Base-by-base conservation (phyloP, 2,888 invertebrate genomes). In the Microctonus hyperodae region DNA sequence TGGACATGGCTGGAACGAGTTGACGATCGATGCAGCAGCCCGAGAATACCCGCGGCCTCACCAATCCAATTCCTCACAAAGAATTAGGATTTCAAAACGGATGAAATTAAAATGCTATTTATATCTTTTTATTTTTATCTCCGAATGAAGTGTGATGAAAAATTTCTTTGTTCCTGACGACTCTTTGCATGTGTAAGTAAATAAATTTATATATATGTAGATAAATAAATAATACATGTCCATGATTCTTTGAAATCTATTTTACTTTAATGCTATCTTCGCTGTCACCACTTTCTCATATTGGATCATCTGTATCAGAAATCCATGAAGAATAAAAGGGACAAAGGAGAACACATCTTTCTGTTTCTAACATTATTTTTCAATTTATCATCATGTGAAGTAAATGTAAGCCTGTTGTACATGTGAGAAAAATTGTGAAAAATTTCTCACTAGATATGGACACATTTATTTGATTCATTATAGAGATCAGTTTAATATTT, bases 11-110 rank as follows among this genome's bases (percentile, higher is more conserved):
- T 62, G 62, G 62, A 53, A 62, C 53, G 62, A 62, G 62, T 44
- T 62, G 62, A 62, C 62, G 62, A 62, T 62, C 62, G 62, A 62
- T 62, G 53, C 62, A 62, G 60, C 50, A 48, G 53, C 62, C 44
- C 37, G 28, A 62, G 51, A 51, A 51, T 53, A 62, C 62, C 62
- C 51, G 62, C 62, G 62, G 16, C 62, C 53, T 53, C 51, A n/a
- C n/a, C 44, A 44, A 62, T 62, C 25, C 62, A 62, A 62, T 62
- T 51, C 23, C 62, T 62, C 62, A 62, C 62, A 28, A 22, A 31
- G 25, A 35, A 62, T 62, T 51, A 37, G n/a, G 37, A 35, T 53
- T 53, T 53, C n/a, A 16, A 33, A 22, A 62, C 7, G 53, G 9
- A 20, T 23, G 37, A 25, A 28, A 62, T 62, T 35, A 62, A 53